Evolutionary conservation across 2,797 vertebrate genomes (phyloP), one percentile per base, ranked within the genome.

Genomic region (Notolabrus celidotus): DNA sequence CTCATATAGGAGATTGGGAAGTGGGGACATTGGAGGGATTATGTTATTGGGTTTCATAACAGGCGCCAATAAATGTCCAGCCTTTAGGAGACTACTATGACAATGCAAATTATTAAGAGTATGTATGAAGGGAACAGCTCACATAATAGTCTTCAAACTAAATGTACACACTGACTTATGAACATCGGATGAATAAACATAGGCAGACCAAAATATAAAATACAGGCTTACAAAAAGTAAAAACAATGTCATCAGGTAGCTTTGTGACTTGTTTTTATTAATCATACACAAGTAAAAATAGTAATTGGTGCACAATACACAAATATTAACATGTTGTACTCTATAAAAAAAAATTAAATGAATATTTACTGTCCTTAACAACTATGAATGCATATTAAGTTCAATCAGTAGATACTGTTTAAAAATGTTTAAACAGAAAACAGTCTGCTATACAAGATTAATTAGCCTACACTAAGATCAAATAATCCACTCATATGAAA

Each of bases 31-130:
- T 67, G 55, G 39, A 23, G 45, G 86, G 88, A 85, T 93, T 69
- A 87, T 76, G 79, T 82, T 92, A 86, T 88, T 78, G 71, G 58
- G 77, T 94, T 94, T 92, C 93, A 93, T 79, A 93, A 93, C 84
- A 91, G 92, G 90, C 88, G 83, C 88, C 89, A 76, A 54, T 59
- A 72, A 82, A 65, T 72, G 68, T 66, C 71, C 75, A 67, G 79
- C 69, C 71, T 83, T 75, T 50, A 62, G 45, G 64, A 53, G 77
- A 38, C 67, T 46, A 63, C 39, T 68, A 34, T 34, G 59, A 76
- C 57, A 69, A 77, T 77, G 46, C 29, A 51, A 61, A 76, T 46
- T 41, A 75, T 75, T 54, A 47, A 22, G 22, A 38, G 38, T 68
- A 58, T 53, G 64, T 53, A 65, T 60, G 58, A 17, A 49, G 29